Percentiles rank a stretch among this genome's conserved stretches.
Conservation (phyloP, 2,888 invertebrate genomes). For the Mimas tiliae region DNA sequence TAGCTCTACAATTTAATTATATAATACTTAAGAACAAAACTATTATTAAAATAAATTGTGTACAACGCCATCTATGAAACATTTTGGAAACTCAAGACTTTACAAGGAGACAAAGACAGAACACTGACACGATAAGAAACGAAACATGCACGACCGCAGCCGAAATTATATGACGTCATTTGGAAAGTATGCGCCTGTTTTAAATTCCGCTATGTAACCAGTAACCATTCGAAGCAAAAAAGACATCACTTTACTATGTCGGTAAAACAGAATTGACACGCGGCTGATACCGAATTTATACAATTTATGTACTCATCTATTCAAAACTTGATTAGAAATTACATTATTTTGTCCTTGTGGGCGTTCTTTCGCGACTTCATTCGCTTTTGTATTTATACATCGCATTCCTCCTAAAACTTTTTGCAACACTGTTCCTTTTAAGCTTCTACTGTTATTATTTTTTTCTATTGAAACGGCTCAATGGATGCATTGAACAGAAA, state of each 20-base stretch:
- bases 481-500: constrained; percentile 45
- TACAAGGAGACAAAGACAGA: constrained; percentile 37
- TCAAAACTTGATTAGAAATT: background rate
- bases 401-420: constrained; percentile 6
- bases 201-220: constrained; percentile 66
- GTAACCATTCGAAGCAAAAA: constrained; percentile 41
- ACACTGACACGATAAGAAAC: constrained; percentile 42
- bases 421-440: background rate
- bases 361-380: constrained; percentile 4
- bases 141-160: constrained; percentile 51
- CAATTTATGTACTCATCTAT: background rate
- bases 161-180: constrained; percentile 76
- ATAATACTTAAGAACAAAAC: background rate
- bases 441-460: background rate
- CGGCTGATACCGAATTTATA: background rate
- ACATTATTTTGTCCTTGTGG: constrained; percentile 6
- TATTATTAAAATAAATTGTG: background rate
- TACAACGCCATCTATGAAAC: constrained; percentile 20
- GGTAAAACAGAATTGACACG: constrained; percentile 37
- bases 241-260: constrained; percentile 37
- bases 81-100: background rate
- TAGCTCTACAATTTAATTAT: too few species aligned
- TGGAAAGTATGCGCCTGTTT: constrained; percentile 76
- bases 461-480: constrained; percentile 35
- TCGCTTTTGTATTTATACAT: constrained; percentile 1